Conservation (phyloP, 1,140 invertebrate genomes). For the Colletes gigas region DNA sequence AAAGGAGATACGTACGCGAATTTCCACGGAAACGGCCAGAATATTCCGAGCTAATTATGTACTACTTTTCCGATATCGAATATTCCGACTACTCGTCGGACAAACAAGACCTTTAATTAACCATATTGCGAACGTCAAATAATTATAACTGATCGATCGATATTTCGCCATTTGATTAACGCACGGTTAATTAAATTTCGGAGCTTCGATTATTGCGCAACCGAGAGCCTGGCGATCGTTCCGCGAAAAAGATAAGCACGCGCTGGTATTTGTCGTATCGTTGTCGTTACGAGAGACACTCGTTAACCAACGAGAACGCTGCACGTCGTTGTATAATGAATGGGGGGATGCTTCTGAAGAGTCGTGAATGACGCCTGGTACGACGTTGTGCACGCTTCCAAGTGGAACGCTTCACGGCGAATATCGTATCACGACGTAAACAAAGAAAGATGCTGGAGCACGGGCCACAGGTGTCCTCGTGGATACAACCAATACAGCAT, state of each 20-base stretch:
- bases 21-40: neutral
- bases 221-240: neutral
- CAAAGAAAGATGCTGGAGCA: slow-evolving; percentile 27
- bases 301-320: neutral
- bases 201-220: neutral
- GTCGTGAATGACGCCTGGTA: slow-evolving; percentile 35
- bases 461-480: slow-evolving; percentile 47
- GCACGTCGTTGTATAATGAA: neutral
- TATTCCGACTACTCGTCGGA: neutral
- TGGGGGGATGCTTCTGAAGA: neutral
- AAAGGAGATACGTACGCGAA: neutral
- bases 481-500: slow-evolving; percentile 38
- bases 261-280: neutral
- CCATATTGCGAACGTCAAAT: slow-evolving; percentile 26
- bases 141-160: slow-evolving; percentile 29
- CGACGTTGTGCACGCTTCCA: neutral
- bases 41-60: slow-evolving; percentile 29
- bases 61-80: slow-evolving; percentile 12
- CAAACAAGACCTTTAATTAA: slow-evolving; percentile 36
- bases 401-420: neutral
- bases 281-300: neutral
- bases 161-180: slow-evolving; percentile 31
- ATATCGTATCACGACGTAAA: slow-evolving; percentile 17
- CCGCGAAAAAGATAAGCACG: neutral
- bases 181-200: slow-evolving; percentile 29